phyloP scores from a whole-genome alignment of 2,888 invertebrate genomes.

The Hydraecia micacea region DNA sequence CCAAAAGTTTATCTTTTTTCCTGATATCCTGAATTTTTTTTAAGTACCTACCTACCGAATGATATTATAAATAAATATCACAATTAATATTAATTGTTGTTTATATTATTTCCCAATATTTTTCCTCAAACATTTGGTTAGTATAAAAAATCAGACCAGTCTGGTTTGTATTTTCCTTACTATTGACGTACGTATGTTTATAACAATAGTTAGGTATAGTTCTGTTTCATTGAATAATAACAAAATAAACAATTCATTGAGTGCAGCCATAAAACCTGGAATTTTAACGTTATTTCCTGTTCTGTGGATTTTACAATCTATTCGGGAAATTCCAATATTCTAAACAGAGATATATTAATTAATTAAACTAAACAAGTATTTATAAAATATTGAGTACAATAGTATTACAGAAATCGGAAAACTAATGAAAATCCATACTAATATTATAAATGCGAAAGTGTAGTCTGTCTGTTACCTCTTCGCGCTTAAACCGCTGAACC shows the following conservation, averaged over 20 bases:
- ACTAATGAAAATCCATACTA: background rate
- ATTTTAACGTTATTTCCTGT: constrained; percentile 35
- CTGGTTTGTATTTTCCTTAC: constrained; percentile 31
- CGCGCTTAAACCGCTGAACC: too few relatives aligned
- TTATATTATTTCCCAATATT: constrained; percentile 25
- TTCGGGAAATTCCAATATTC: constrained; percentile 1
- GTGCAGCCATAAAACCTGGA: background rate
- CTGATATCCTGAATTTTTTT: background rate
- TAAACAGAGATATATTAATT: background rate
- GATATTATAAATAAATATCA: background rate
- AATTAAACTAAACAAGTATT: background rate
- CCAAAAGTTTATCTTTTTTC: background rate
- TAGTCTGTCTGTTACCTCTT: too few relatives aligned
- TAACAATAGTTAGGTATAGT: background rate
- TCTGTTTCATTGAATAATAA: constrained; percentile 34
- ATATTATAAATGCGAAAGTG: too few relatives aligned
- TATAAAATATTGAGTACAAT: background rate
- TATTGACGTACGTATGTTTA: constrained; percentile 35
- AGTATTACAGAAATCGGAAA: background rate
- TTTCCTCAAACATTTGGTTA: background rate
- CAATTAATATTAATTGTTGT: background rate
- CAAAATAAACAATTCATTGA: constrained; percentile 22
- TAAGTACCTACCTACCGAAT: background rate
- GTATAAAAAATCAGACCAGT: background rate
- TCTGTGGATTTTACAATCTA: constrained; percentile 15